Percentiles rank a stretch among this genome's conserved stretches.
These are phyloP conservation scores for Furcula furcula DNA, from an alignment of 2,888 invertebrate genomes.

Conservation along the genomic window DNA sequence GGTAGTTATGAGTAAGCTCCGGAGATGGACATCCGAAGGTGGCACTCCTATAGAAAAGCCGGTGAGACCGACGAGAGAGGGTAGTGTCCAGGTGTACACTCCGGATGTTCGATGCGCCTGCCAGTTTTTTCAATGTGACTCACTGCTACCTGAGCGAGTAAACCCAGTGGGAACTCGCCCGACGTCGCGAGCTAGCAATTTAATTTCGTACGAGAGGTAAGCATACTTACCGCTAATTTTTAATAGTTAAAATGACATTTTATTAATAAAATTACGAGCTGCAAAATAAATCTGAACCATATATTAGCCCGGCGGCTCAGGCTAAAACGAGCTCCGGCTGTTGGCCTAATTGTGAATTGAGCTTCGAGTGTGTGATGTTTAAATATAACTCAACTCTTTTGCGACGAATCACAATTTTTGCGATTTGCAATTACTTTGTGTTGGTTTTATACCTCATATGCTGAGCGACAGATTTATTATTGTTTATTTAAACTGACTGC, in stretches of 20 bases:
- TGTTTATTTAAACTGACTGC: background rate
- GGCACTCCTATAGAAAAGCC: conserved; percentile 83
- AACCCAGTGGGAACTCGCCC: conserved; percentile 86
- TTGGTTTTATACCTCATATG: conserved; percentile 23
- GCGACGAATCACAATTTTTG: conserved; percentile 51
- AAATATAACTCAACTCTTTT: conserved; percentile 67
- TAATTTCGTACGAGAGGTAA: conserved; percentile 69
- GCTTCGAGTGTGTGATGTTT: conserved; percentile 61
- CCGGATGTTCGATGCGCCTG: conserved; percentile 93
- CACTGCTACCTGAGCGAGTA: conserved; percentile 87
- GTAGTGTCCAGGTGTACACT: conserved; percentile 86
- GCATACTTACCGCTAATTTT: conserved; percentile 44
- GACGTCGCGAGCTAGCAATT: conserved; percentile 82
- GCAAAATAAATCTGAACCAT: conserved; percentile 56
- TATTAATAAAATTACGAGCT: conserved; percentile 54
- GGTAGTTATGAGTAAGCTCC: conserved; percentile 73
- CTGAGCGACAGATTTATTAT: conserved; percentile 34
- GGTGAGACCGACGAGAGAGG: conserved; percentile 86
- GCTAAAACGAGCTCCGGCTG: conserved; percentile 77
- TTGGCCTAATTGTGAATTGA: conserved; percentile 78
- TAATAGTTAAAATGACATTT: conserved; percentile 50
- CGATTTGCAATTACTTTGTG: conserved; percentile 42
- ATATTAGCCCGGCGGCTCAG: conserved; percentile 69
- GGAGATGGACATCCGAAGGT: conserved; percentile 87
- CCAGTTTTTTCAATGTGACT: conserved; percentile 92